Evolutionary conservation across 2,888 invertebrate species (phyloP), one percentile per base, ranked within the genome.

Genomic region (Gisinianus flammeolus): DNA sequence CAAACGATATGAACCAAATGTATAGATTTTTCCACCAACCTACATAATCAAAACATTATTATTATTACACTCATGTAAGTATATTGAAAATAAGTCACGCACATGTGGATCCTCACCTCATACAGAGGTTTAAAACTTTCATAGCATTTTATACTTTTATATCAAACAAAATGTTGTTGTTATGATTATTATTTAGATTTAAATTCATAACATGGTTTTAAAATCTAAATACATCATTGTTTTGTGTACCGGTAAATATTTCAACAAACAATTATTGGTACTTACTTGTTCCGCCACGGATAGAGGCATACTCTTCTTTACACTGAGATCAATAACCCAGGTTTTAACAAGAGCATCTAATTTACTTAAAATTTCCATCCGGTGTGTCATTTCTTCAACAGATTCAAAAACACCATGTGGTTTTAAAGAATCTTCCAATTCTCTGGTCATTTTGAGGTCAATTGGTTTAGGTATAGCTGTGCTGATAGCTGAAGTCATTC

Each of bases 11-110:
- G 98, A 98, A 67, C 99, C 99, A 88, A 99, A 99, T n/a, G 98
- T 99, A 87, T 96, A 99, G 80, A 99, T 96, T 89, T 98, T 98
- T 3, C 99, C 99, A 28, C 98, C 98, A 78, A 98, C 94, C 84
- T 84, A 58, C n/a, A 74, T 71, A 44, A n/a, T 52, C 35, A 72
- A 19, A 54, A 5, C 4, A 33, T 86, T 86, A 68, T 35, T 5
- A 35, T 35, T 5, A 35, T 35, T 35, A 6, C n/a, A n/a, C n/a
- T n/a, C n/a, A n/a, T n/a, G n/a, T n/a, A n/a, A n/a, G n/a, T n/a
- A n/a, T n/a, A n/a, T n/a, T n/a, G n/a, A n/a, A n/a, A n/a, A n/a
- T n/a, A n/a, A n/a, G n/a, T n/a, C n/a, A n/a, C n/a, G n/a, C n/a
- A n/a, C n/a, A n/a, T n/a, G n/a, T n/a, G n/a, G n/a, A n/a, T n/a